Percentiles rank a stretch among this genome's conserved stretches.
These are phyloP conservation scores for Drosophila busckii DNA, from an alignment of 1,140 invertebrate species.

Conservation along the genomic window DNA sequence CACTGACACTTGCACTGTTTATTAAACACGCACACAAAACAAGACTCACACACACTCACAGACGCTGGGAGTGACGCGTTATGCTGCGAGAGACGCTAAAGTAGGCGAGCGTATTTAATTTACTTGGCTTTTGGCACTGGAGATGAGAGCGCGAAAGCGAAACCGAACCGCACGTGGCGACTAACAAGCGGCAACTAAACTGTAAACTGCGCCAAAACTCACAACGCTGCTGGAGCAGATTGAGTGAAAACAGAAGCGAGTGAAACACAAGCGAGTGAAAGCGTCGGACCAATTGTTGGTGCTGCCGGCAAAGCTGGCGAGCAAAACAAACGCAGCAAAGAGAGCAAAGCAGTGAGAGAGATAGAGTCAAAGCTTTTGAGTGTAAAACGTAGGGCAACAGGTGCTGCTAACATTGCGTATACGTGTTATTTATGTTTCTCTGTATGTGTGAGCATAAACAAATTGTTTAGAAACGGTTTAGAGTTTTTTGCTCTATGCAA, in stretches of 20 bases:
- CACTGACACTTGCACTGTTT: slow-evolving; percentile 14
- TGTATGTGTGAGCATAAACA: slow-evolving; percentile 46
- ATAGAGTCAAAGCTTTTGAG: slow-evolving; percentile 17
- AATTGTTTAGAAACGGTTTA: slow-evolving; percentile 53
- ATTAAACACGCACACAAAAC: slow-evolving; percentile 18
- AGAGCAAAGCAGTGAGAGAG: neutral
- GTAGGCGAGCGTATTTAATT: too few species aligned
- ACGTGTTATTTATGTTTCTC: slow-evolving; percentile 16
- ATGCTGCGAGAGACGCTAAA: too few species aligned
- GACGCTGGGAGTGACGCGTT: too few species aligned
- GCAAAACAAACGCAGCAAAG: slow-evolving; percentile 46
- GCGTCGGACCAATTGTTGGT: slow-evolving; percentile 29
- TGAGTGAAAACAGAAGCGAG: slow-evolving; percentile 31
- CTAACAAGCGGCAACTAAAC: slow-evolving; percentile 64
- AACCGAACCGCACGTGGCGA: slow-evolving; percentile 67
- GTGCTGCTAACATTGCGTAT: slow-evolving; percentile 27
- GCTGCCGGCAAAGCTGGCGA: slow-evolving; percentile 63
- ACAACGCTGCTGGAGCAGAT: slow-evolving; percentile 11
- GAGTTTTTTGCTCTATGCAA: slow-evolving; percentile 13
- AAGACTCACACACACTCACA: slow-evolving; percentile 20
- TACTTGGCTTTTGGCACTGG: too few species aligned
- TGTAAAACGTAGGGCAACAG: slow-evolving; percentile 34
- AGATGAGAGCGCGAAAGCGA: slow-evolving; percentile 20
- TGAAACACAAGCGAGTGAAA: slow-evolving; percentile 19
- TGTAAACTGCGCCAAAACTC: slow-evolving; percentile 27